Evolutionary conservation across 2,888 invertebrate genomes (phyloP).

Genomic region (Euproctis similis): DNA sequence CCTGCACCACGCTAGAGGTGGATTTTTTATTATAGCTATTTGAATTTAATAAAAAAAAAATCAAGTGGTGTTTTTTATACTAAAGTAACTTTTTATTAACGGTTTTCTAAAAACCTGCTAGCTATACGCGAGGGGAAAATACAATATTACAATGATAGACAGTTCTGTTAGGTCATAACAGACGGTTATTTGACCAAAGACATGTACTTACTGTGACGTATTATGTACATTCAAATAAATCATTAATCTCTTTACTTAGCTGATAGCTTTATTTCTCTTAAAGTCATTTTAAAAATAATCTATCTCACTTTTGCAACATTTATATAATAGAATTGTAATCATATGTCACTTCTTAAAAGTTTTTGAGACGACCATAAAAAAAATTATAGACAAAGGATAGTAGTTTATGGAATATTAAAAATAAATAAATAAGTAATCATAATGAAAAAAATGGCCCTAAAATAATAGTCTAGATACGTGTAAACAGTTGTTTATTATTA

Average conservation of each 20-base stretch:
- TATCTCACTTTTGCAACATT: too few species aligned
- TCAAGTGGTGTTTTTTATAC: constrained; percentile 21
- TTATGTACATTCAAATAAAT: too few species aligned
- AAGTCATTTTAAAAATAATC: too few species aligned
- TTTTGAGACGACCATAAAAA: too few species aligned
- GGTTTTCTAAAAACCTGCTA: constrained; percentile 23
- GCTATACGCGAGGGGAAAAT: constrained; percentile 7
- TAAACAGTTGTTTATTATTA: too few species aligned
- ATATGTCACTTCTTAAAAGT: too few species aligned
- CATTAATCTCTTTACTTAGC: too few species aligned
- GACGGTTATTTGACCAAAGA: background rate
- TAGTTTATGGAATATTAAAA: too few species aligned
- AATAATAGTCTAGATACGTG: background rate
- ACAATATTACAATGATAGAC: background rate
- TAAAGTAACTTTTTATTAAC: constrained; percentile 22
- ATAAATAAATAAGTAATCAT: background rate
- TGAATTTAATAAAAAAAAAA: constrained; percentile 40
- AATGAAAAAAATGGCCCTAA: background rate
- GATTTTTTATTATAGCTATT: constrained; percentile 49
- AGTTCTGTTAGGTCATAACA: background rate
- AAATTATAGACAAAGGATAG: too few species aligned
- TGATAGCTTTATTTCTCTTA: too few species aligned
- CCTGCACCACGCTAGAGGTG: constrained; percentile 45
- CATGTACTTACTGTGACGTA: too few species aligned
- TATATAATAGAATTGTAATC: too few species aligned